These are phyloP conservation scores for Intellagama lesueurii DNA, from an alignment of 2,797 vertebrate genomes.

Conservation along the genomic window DNA sequence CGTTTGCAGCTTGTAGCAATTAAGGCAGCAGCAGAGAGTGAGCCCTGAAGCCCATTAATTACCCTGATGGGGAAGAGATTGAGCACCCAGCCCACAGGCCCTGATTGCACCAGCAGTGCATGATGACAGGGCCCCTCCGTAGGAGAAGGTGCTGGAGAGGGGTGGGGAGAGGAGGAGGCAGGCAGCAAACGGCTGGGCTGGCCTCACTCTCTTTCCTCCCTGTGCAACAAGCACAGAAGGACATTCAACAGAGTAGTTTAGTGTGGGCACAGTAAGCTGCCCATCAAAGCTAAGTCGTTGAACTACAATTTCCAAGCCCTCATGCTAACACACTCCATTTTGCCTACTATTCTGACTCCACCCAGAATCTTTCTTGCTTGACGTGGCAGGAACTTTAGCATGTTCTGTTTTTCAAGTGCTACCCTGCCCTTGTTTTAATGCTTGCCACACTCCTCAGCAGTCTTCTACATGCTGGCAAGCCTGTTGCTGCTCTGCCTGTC, in stretches of 20 bases:
- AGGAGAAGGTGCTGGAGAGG: neutral
- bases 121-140: neutral
- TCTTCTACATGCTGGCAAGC: neutral
- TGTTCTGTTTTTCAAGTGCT: neutral
- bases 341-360: neutral
- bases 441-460: neutral
- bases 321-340: no score
- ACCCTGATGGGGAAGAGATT: conserved; percentile 70
- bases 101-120: conserved; percentile 43
- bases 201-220: neutral
- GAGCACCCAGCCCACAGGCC: conserved; percentile 70
- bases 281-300: no score
- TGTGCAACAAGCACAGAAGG: neutral
- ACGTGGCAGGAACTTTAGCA: neutral
- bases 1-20: conserved; percentile 75
- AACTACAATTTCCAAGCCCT: no score
- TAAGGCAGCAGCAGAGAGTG: conserved; percentile 71
- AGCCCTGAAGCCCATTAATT: conserved; percentile 75
- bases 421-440: neutral
- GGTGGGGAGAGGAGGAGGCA: neutral
- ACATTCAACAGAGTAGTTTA: neutral
- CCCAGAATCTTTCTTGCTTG: neutral
- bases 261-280: neutral
- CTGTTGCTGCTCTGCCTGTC: neutral
- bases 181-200: neutral